These are phyloP conservation scores for Pristionchus arcanus DNA, from an alignment of 2,888 invertebrate genomes.

Conservation along the genomic window DNA sequence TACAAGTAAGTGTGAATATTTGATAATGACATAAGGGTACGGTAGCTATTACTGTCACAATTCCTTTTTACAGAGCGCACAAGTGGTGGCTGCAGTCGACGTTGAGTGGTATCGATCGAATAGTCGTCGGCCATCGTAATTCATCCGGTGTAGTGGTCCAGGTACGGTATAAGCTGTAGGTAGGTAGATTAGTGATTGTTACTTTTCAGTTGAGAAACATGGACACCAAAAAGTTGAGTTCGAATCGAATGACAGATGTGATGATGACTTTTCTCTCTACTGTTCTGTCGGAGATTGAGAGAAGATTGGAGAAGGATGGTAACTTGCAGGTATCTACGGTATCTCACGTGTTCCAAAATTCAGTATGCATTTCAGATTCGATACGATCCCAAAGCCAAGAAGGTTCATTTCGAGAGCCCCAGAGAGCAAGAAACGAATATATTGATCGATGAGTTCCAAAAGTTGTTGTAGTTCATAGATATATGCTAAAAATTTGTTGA, in stretches of 20 bases:
- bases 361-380: not conserved
- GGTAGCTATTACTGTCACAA: not conserved
- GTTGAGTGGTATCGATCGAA: conserved; percentile 85
- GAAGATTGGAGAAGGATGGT: not conserved
- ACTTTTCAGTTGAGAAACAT: not conserved
- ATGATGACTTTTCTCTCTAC: conserved; percentile 36
- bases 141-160: conserved; percentile 85
- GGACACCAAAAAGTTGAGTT: conserved; percentile 22
- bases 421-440: conserved; percentile 32
- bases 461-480: not conserved
- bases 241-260: conserved; percentile 40
- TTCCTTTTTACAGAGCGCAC: not conserved
- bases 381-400: conserved; percentile 8
- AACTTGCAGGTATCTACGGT: conserved; percentile 14
- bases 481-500: not conserved
- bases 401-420: conserved; percentile 13
- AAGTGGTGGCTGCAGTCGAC: conserved; percentile 90
- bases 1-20: conserved; percentile 57
- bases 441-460: conserved; percentile 23
- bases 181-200: not conserved
- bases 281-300: conserved; percentile 23
- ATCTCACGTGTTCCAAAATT: not conserved
- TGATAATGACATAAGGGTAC: not conserved
- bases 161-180: conserved; percentile 23
- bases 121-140: conserved; percentile 87